phyloP scores from a whole-genome alignment of 1,140 invertebrate genomes.

The Phymastichus coffea region DNA sequence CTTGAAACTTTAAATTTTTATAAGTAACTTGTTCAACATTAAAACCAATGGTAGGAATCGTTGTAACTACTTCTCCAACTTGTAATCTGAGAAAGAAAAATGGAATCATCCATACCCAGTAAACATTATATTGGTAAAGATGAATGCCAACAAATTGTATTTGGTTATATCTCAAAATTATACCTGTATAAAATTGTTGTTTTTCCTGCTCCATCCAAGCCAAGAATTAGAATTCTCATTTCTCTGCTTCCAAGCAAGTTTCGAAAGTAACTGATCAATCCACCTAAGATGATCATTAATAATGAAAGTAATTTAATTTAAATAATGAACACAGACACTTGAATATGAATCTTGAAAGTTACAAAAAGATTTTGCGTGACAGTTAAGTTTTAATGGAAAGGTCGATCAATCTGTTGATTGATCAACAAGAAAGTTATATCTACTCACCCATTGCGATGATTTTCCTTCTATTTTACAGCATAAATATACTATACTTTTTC shows the following conservation, averaged over 20 bases:
- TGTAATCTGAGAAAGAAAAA: slow-evolving; percentile 72
- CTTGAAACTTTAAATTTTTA: slow-evolving; percentile 95
- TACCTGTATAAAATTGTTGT: slow-evolving; percentile 96
- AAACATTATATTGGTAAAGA: slow-evolving; percentile 14
- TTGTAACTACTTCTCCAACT: slow-evolving; percentile 99
- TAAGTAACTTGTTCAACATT: slow-evolving; percentile 97
- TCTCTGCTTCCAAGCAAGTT: slow-evolving; percentile 90
- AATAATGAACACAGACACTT: too few relatives aligned
- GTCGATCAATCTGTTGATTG: too few relatives aligned
- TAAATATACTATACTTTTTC: too few relatives aligned
- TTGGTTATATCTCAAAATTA: too few relatives aligned
- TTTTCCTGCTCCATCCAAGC: slow-evolving; percentile 97
- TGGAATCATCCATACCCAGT: not conserved
- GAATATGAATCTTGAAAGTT: slow-evolving; percentile 3
- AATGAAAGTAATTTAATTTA: too few relatives aligned
- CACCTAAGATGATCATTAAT: slow-evolving; percentile 68
- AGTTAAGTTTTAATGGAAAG: slow-evolving; percentile 6
- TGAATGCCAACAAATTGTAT: too few relatives aligned
- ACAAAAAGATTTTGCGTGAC: not conserved
- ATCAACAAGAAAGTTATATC: too few relatives aligned
- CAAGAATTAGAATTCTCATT: slow-evolving; percentile 97
- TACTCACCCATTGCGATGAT: slow-evolving; percentile 43
- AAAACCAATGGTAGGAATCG: slow-evolving; percentile 97
- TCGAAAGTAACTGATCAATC: slow-evolving; percentile 93
- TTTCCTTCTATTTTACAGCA: slow-evolving; percentile 4